These are phyloP conservation scores for Tachyglossus aculeatus DNA, from an alignment of 2,797 vertebrate genomes.

Conservation along the genomic window DNA sequence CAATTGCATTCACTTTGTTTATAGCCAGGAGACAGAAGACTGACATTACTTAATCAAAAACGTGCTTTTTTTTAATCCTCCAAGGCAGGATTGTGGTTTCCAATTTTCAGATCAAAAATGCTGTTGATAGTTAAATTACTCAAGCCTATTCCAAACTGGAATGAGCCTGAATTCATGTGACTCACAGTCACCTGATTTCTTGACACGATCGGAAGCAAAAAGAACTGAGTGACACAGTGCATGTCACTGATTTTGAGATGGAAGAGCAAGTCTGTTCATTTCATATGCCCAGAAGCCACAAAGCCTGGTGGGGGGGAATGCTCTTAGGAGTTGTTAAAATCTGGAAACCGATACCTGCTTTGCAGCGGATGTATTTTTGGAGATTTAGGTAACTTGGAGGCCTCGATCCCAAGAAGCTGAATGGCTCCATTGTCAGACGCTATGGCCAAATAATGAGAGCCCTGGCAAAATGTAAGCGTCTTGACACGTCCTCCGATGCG, in stretches of 20 bases:
- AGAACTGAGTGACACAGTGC: neutral
- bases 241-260: neutral
- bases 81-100: neutral
- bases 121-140: neutral
- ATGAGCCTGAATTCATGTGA: neutral
- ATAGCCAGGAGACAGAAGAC: too few species aligned
- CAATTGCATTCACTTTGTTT: too few species aligned
- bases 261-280: neutral
- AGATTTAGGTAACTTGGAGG: constrained; percentile 93
- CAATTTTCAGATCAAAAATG: neutral
- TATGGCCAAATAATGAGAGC: constrained; percentile 92
- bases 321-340: neutral
- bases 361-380: constrained; percentile 95
- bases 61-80: neutral
- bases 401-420: constrained; percentile 92
- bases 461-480: constrained; percentile 94
- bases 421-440: constrained; percentile 93
- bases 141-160: neutral
- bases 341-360: constrained; percentile 80
- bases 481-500: constrained; percentile 92
- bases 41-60: neutral
- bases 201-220: neutral
- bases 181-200: constrained; percentile 10
- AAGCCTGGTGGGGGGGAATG: neutral
- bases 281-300: neutral